Evolutionary conservation across 2,888 invertebrate genomes (phyloP), one percentile per base, ranked within the genome.

Genomic region (Saturnia pavonia): DNA sequence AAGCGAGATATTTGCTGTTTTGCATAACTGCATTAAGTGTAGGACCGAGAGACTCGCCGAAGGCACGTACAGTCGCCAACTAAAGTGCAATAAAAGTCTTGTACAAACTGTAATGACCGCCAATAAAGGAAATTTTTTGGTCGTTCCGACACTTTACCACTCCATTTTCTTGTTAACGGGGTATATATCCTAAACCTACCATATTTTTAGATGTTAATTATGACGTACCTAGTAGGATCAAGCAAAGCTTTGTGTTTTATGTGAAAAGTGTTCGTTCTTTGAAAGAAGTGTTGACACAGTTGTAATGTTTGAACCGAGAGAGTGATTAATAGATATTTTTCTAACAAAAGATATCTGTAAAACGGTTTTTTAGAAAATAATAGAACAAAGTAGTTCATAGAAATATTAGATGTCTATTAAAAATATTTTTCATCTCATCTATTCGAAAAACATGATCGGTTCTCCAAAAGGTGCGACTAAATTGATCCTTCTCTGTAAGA

Each of bases 21-120:
- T 87, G 88, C 88, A 88, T 89, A 88, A 88, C 86, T 86, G 85
- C 88, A 87, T 88, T 88, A 85, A 86, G 83, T 82, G 80, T 77
- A 78, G 78, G 78, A 75, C 76, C 79, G 78, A 80, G 75, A 79
- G 82, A 80, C 83, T 80, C 78, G 83, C 81, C 78, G 80, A 80
- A 83, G 81, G 85, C 86, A 85, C 86, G 88, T 87, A 87, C 85
- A 80, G 75, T 82, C 80, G 77, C 77, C 77, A 77, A 77, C 79
- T 81, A 81, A 84, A 85, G 85, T 83, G 82, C 82, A 81, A 84
- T 83, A 83, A 84, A 86, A 86, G 77, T 75, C 80, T 81, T 77
- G 77, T 80, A 80, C 80, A 80, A 80, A 77, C 78, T 81, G 79
- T 83, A 82, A 82, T 82, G 75, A 78, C 48, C 76, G 76, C 78